A percentile compares a stretch with the other conserved stretches of the same genome.
Conservation (phyloP, 2,888 invertebrate species). For the Drosophila mimica region DNA sequence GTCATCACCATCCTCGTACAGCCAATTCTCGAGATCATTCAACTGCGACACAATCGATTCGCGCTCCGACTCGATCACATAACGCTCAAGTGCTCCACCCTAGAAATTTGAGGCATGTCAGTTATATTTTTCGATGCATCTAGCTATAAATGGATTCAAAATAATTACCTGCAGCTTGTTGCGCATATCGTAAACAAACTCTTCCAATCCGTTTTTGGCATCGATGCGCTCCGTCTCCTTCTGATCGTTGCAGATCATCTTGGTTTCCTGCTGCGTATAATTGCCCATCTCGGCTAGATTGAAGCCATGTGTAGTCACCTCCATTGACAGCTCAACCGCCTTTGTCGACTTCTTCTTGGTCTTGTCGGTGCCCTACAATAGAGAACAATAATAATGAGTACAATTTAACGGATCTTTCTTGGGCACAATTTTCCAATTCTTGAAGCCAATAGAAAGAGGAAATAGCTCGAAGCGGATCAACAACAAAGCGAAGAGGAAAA, state of each 20-base stretch:
- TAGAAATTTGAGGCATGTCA: constrained; percentile 79
- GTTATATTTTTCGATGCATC: neutral
- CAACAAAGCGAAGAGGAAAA: constrained; percentile 79
- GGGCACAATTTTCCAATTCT: constrained; percentile 14
- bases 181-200: constrained; percentile 98
- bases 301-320: constrained; percentile 90
- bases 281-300: constrained; percentile 90
- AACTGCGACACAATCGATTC: constrained; percentile 88
- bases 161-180: constrained; percentile 89
- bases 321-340: constrained; percentile 93
- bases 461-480: constrained; percentile 64
- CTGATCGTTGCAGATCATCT: constrained; percentile 93
- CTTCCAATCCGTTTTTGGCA: constrained; percentile 98
- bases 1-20: constrained; percentile 98
- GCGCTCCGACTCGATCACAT: constrained; percentile 90
- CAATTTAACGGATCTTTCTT: neutral
- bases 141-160: too few relatives aligned
- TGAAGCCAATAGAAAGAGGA: constrained; percentile 59
- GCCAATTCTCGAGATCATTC: constrained; percentile 96
- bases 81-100: constrained; percentile 91
- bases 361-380: constrained; percentile 86
- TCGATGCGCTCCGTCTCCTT: constrained; percentile 98
- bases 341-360: constrained; percentile 92
- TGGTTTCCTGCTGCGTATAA: constrained; percentile 92
- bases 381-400: constrained; percentile 5